phyloP scores from a whole-genome alignment of 2,797 vertebrate species.

The Natrix natrix region DNA sequence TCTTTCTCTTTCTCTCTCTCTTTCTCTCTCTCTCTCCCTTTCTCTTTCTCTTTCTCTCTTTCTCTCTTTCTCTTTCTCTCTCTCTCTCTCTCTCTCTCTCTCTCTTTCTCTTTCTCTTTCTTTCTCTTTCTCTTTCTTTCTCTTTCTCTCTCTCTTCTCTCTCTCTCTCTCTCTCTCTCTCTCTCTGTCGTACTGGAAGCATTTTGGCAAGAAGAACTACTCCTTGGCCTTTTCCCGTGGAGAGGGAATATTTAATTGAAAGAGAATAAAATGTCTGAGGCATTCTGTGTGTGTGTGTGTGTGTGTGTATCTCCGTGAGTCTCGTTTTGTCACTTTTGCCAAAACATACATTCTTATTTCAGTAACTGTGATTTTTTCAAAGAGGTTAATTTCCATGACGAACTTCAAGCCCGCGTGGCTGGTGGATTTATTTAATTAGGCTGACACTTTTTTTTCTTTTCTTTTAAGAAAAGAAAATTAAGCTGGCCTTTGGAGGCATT shows the following conservation, averaged over 20 bases:
- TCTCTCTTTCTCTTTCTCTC: too few species aligned
- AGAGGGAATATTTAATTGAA: slow-evolving; percentile 16
- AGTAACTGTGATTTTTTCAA: slow-evolving; percentile 78
- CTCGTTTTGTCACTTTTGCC: slow-evolving; percentile 76
- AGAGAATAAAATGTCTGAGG: slow-evolving; percentile 62
- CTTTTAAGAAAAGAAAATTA: slow-evolving; percentile 72
- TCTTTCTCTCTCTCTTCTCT: too few species aligned
- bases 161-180: too few species aligned
- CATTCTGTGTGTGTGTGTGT: slow-evolving; percentile 28
- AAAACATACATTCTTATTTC: slow-evolving; percentile 78
- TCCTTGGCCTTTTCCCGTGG: not conserved
- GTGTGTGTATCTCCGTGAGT: slow-evolving; percentile 50
- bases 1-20: too few species aligned
- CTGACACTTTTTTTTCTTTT: slow-evolving; percentile 79
- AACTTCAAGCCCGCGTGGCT: slow-evolving; percentile 76
- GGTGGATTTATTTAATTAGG: slow-evolving; percentile 82
- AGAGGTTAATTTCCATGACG: slow-evolving; percentile 85
- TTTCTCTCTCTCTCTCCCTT: too few species aligned
- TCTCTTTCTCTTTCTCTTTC: too few species aligned
- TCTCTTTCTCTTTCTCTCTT: too few species aligned
- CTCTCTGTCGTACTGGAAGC: slow-evolving; percentile 39
- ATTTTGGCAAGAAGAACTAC: slow-evolving; percentile 2
- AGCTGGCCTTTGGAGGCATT: slow-evolving; percentile 65
- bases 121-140: too few species aligned
- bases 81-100: too few species aligned